Evolutionary conservation across 1,140 invertebrate species (phyloP), one percentile per base, ranked within the genome.

Genomic region (Phortica variegata): DNA sequence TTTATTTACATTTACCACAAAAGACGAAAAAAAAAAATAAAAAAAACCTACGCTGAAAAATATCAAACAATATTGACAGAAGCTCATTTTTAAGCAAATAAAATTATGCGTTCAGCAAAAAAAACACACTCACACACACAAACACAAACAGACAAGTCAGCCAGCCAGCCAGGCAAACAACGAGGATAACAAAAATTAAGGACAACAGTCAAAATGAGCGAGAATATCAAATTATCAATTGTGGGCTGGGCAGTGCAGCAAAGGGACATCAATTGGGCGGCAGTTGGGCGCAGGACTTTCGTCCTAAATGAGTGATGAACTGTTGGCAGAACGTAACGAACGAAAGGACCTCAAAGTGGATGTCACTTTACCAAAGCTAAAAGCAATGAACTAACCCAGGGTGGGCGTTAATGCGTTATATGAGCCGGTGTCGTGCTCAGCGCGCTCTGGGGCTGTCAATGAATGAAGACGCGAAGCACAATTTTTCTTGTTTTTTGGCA

Each of bases 1-100:
- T 71, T 71, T 71, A 71, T 71, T 71, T 71, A 56, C 62, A 59
- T 60, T 71, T 57, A 60, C 68, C 66, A 52, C 66, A 71, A 47
- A 50, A 34, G 12, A 4, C 31, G 37, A 44, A 46, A 46, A 51
- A 43, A 49, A 47, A 38, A 49, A 1, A 33, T 36, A 37, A 54
- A 50, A 48, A 49, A 51, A 55, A 51, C 47, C 50, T 46, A 58
- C 57, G 53, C 46, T 42, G 49, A 51, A 54, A 47, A 45, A 50
- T 61, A 59, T 38, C 36, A 38, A 19, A 19, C 36, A 18, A 31
- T 49, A 49, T 51, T 55, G 49, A 58, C 54, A 56, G 47, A 55
- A 59, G 52, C 55, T 59, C 49, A 63, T 56, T 68, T 68, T 55
- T 69, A 60, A 58, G 59, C 61, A 68, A 68, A 69, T 69, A 68